Conservation (phyloP, 1,140 invertebrate genomes). For the Dendrolimus punctatus region DNA sequence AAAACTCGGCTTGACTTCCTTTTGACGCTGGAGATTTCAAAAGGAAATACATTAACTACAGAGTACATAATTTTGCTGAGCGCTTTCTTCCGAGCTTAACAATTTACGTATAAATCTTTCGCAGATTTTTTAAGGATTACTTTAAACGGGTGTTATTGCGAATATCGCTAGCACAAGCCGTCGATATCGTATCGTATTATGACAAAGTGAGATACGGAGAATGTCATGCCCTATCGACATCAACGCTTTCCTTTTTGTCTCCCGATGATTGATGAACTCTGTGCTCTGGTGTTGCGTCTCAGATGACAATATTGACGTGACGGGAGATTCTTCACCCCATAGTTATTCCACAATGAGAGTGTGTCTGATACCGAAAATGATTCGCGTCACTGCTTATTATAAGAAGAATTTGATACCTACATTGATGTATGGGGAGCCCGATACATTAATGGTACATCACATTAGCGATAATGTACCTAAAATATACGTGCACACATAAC, state of each 20-base stretch:
- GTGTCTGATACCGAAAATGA: constrained; percentile 3
- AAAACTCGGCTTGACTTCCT: constrained; percentile 2
- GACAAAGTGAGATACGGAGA: constrained; percentile 22
- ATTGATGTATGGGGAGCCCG: neutral
- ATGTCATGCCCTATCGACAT: constrained; percentile 32
- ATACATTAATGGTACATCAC: constrained; percentile 2
- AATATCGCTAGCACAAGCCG: constrained; percentile 5
- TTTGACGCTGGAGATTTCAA: constrained; percentile 2
- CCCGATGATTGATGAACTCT: constrained; percentile 29
- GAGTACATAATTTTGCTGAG: neutral
- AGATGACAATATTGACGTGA: constrained; percentile 21
- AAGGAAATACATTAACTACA: constrained; percentile 8
- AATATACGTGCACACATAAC: neutral
- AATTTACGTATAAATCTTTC: neutral
- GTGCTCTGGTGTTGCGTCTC: constrained; percentile 12
- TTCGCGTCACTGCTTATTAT: constrained; percentile 5
- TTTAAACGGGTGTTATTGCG: neutral
- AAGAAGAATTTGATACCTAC: neutral
- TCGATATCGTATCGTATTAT: constrained; percentile 7
- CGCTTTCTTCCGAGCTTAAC: neutral
- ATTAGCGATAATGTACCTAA: neutral
- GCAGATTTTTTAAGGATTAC: neutral
- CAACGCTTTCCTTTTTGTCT: constrained; percentile 28
- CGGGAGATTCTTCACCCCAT: constrained; percentile 8
- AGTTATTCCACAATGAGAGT: constrained; percentile 7